Base-by-base conservation (phyloP, 2,113 vertebrate species). In the Ceyx cyanopectus region DNA sequence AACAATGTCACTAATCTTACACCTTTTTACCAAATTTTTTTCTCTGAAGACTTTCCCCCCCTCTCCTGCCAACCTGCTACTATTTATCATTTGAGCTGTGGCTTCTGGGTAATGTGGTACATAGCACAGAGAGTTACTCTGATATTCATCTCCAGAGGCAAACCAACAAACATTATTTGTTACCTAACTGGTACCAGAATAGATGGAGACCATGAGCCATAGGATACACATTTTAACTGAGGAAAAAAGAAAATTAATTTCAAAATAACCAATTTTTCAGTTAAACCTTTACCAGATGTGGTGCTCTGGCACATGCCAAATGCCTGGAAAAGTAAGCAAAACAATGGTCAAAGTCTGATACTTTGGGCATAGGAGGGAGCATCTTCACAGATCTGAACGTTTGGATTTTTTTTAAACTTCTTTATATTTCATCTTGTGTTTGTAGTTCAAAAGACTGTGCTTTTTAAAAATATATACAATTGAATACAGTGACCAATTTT, bases 191-290 rank as follows among this genome's bases (percentile, higher is more conserved):
- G 22, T 68, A 20, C 58, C 78, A 87, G 41, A 75, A 70, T 48
- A n/a, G 26, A 63, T 83, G 82, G 90, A 82, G 34, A 82, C 23
- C 29, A 48, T 8, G 14, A 82, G 16, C 21, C 40, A 34, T 4
- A 78, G 30, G 32, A 74, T 24, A 74, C 14, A 62, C 7, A 46
- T 72, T 94, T 76, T 69, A 90, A 69, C 34, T 68, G 30, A 32
- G 26, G 61, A 92, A 60, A 65, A 43, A 29, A 43, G 20, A 19
- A 30, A 7, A 56, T 6, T 18, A 41, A 58, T 68, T 86, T 77
- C 87, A 54, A 81, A 88, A 90, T 9, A 46, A 75, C 53, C 32
- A 30, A 75, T 72, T 78, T 91, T 91, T 91, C 85, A 81, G 48
- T 48, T 83, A 91, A 91, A 75, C 19, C 30, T 89, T 66, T 82